Base-by-base conservation (phyloP, 2,888 invertebrate genomes). In the Synanthedon tipuliformis region DNA sequence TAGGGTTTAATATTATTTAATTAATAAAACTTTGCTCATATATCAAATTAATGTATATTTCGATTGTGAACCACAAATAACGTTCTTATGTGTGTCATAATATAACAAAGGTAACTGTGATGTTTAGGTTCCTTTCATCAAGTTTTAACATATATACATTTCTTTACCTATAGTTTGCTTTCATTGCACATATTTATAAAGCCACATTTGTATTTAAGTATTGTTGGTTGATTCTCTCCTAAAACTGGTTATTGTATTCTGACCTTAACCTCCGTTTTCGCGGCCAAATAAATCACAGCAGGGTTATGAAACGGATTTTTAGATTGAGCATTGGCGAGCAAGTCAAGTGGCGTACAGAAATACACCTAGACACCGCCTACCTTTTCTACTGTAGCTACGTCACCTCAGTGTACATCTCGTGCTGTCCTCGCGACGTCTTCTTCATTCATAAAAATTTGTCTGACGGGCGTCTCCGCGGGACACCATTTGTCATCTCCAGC, bases 291-390 rank as follows among this genome's bases (percentile, higher is more conserved):
- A 73, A 78, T 78, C 75, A 76, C 71, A 71, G 73, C 76, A 68
- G 73, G 72, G 73, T 73, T 78, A 77, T 78, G 78, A 81, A 73
- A 75, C 67, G 62, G 69, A 74, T 80, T 83, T 82, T 83, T 79
- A 80, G 69, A 77, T 72, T 68, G 63, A 66, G 66, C 70, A 82
- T 81, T 78, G 80, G 78, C 81, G 77, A 73, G 69, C 59, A 55
- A 59, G 72, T 84, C 84, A 81, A 85, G 86, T 80, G 81, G 73
- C 59, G 72, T 70, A 78, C 78, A 69, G 73, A 82, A 84, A 84
- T 83, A 86, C 72, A 73, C 62, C 68, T 74, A 82, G 78, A 79
- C 80, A 73, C 50, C 50, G 76, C 77, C 75, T 75, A 73, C 78
- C 70, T 65, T 63, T 69, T 72, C 86, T 83, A 83, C 82, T 82